Conservation (phyloP, 2,113 vertebrate genomes). For the Leptocoma aspasia region DNA sequence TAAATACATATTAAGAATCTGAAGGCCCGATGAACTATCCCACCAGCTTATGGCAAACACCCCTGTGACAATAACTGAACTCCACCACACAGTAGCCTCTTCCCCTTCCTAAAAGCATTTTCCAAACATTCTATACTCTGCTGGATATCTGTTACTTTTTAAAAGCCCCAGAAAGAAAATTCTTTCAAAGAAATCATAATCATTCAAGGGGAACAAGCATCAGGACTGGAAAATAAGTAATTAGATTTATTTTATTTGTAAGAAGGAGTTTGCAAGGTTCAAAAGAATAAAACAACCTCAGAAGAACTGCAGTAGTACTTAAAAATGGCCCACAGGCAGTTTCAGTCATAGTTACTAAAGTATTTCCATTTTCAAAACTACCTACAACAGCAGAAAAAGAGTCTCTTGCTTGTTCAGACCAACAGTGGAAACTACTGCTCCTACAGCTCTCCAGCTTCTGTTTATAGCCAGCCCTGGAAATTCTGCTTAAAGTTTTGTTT, state of each 20-base stretch:
- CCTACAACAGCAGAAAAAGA: not conserved
- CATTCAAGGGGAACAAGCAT: not conserved
- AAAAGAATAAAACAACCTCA: not conserved
- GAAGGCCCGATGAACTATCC: not conserved
- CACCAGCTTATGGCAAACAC: not conserved
- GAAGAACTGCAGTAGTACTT: not conserved
- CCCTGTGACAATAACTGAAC: not conserved
- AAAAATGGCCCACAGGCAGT: not conserved
- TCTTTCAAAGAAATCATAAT: not conserved
- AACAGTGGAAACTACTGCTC: not conserved
- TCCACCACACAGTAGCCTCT: not conserved
- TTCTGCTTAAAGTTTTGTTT: not conserved
- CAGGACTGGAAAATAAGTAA: not conserved
- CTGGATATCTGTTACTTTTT: not conserved
- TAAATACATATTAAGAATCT: not conserved
- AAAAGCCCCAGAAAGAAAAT: not conserved
- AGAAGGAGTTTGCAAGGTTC: not conserved
- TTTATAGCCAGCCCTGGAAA: not conserved
- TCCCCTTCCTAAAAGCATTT: not conserved
- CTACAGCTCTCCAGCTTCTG: not conserved
- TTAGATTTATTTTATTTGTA: not conserved
- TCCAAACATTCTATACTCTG: not conserved
- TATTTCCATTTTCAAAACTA: not conserved
- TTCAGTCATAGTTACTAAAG: not conserved
- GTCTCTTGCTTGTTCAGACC: not conserved